Percentiles rank a stretch among this genome's conserved stretches.
Conservation (phyloP, 2,113 vertebrate genomes). For the Crotalus tigris region DNA sequence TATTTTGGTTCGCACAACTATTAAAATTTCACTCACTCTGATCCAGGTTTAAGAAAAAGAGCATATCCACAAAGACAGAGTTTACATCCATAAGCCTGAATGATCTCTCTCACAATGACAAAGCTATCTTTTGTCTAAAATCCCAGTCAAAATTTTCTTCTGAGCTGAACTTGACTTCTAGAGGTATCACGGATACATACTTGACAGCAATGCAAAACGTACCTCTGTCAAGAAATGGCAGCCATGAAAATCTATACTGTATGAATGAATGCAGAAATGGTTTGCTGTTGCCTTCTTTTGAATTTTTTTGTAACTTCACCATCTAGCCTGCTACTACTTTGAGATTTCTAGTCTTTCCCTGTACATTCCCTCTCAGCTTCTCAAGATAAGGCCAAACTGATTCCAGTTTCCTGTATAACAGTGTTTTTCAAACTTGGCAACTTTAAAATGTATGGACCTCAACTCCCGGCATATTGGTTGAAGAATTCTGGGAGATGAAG, state of each 20-base stretch:
- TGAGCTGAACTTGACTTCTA: not conserved
- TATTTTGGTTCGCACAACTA: accelerated
- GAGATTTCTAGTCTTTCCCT: not conserved
- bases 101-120: not conserved
- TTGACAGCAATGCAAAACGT: not conserved
- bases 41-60: accelerated
- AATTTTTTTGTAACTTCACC: not conserved
- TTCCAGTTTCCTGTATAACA: not conserved
- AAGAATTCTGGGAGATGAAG: not conserved
- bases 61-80: accelerated
- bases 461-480: not conserved
- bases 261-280: not conserved
- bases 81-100: not conserved
- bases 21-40: not conserved
- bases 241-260: not conserved
- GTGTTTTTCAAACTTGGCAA: not conserved
- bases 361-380: not conserved
- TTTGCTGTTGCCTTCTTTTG: not conserved
- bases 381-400: not conserved
- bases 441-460: not conserved
- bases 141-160: not conserved
- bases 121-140: not conserved
- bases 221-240: not conserved
- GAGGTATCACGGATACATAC: not conserved
- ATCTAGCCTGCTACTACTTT: not conserved